phyloP scores from a whole-genome alignment of 2,797 vertebrate genomes.

The Gymnocypris eckloni region DNA sequence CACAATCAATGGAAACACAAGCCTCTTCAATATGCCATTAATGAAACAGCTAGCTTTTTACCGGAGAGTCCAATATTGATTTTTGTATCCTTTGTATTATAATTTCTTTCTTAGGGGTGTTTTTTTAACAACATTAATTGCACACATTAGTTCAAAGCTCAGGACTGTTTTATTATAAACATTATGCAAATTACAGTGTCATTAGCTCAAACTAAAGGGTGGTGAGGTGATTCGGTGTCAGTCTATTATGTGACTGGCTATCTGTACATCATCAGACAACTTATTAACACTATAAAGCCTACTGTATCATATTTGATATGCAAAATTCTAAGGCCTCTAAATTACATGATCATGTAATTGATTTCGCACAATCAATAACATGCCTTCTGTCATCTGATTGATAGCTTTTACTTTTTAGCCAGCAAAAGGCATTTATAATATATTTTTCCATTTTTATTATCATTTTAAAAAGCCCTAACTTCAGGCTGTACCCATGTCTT shows the following conservation, averaged over 20 bases:
- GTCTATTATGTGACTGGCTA: background rate
- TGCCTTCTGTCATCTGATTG: background rate
- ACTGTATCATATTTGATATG: background rate
- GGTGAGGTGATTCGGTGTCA: background rate
- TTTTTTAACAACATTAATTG: slow-evolving; percentile 14
- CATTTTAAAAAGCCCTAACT: background rate
- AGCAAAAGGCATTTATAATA: background rate
- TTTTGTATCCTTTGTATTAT: slow-evolving; percentile 8
- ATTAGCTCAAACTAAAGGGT: background rate
- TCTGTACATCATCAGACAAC: background rate
- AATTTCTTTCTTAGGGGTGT: slow-evolving; percentile 3
- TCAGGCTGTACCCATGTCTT: background rate
- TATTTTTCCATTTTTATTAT: background rate
- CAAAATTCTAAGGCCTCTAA: background rate
- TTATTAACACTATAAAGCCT: background rate
- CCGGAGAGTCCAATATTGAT: slow-evolving; percentile 34
- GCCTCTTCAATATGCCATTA: slow-evolving; percentile 30
- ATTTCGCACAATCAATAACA: background rate
- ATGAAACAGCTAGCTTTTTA: slow-evolving; percentile 23
- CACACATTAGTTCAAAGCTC: slow-evolving; percentile 2
- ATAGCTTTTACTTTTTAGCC: background rate
- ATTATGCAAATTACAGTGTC: background rate
- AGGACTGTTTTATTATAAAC: background rate
- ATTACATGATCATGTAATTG: background rate
- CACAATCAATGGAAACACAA: slow-evolving; percentile 17